Percentiles rank a stretch among this genome's conserved stretches.
Conservation (phyloP, 2,888 invertebrate species). For the Muscina levida region DNA sequence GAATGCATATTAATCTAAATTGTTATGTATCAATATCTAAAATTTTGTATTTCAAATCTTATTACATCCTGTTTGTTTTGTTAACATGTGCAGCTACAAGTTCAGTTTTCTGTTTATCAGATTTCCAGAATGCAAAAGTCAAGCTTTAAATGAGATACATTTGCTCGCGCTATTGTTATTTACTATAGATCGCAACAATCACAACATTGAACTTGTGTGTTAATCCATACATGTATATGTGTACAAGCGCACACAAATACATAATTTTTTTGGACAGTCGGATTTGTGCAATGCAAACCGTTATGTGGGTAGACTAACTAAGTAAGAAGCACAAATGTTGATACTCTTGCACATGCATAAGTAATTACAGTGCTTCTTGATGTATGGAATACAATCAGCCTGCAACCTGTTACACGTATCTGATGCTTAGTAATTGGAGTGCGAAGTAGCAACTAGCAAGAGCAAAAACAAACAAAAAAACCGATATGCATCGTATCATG, state of each 20-base stretch:
- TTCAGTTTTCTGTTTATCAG: too few species aligned
- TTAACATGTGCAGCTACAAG: too few species aligned
- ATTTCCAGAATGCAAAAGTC: too few species aligned
- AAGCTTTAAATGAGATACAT: too few species aligned
- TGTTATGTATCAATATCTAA: too few species aligned
- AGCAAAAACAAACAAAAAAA: not conserved
- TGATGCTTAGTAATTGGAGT: constrained; percentile 41
- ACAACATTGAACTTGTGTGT: constrained; percentile 51
- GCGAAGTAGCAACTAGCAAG: constrained; percentile 31
- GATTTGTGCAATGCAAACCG: not conserved
- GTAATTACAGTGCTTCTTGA: too few species aligned
- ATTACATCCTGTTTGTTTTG: too few species aligned
- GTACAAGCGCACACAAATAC: too few species aligned
- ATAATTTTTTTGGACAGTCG: not conserved
- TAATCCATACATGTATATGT: not conserved
- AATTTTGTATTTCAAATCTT: too few species aligned
- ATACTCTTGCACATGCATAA: not conserved
- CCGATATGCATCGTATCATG: constrained; percentile 22
- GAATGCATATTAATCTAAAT: too few species aligned
- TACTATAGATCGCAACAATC: not conserved
- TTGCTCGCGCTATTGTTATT: too few species aligned
- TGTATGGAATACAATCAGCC: not conserved
- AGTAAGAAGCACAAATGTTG: not conserved
- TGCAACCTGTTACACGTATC: constrained; percentile 9
- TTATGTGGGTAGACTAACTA: constrained; percentile 8